Evolutionary conservation across 1,140 invertebrate genomes (phyloP), one percentile per base, ranked within the genome.

Genomic region (Schlechtendalia chinensis): DNA sequence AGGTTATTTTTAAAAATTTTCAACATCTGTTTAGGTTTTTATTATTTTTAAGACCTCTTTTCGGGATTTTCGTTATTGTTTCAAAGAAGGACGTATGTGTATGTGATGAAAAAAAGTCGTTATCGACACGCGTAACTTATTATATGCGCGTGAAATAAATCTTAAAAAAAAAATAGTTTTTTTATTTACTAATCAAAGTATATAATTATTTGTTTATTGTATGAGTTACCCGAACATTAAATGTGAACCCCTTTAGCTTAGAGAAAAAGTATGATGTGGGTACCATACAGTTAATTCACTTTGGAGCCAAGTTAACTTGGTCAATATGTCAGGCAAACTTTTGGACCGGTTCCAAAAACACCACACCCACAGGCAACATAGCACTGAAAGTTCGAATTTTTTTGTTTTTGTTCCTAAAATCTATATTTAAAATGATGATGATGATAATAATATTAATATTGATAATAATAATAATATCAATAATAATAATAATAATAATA

Each of bases 321-420:
- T 79, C 75, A 79, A 79, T 79, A 61, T 79, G 75, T 79, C 58
- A 61, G 58, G 1, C 4, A 22, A 50, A 39, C 32, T 47, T 3
- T 79, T 79, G 75, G 75, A 79, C 75, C 32, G 75, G 75, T 79
- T 63, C 75, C 75, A 79, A 29, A 61, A 45, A 61, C 24, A 79
- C 58, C 39, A 45, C 58, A 79, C 39, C 39, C 17, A n/a, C 29
- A 77, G 22, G 27, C 27, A n/a, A 56, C 53, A 39, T 22, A 19
- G 22, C n/a, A 61, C 11, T 61, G 22, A 61, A 79, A 59, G 56
- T 61, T 61, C 54, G 16, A 61, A 47, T 47, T 59, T 59, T 77
- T 77, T 77, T 61, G 27, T 59, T 47, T 77, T 47, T 77, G 29
- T 61, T 1, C 17, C 6, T 47, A 77, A 17, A 77, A 61, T 29